These are phyloP conservation scores for Conopomorpha cramerella DNA, from an alignment of 1,140 invertebrate species.

Conservation along the genomic window DNA sequence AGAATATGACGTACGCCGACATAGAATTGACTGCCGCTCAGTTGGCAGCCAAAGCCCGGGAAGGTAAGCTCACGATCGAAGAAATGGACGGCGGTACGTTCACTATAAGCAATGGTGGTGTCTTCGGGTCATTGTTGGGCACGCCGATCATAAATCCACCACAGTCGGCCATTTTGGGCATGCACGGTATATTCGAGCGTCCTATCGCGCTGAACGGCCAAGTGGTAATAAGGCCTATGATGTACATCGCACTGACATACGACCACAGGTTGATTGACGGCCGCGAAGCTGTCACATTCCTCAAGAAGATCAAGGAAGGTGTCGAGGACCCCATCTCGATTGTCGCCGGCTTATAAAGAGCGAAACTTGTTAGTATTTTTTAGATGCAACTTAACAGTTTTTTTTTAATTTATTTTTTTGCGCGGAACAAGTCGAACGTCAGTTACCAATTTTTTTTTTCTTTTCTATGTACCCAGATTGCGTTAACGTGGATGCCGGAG, in stretches of 20 bases:
- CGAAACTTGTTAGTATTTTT: too few species aligned
- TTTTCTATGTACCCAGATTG: too few species aligned
- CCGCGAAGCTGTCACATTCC: constrained; percentile 96
- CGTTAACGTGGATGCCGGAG: too few species aligned
- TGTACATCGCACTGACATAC: constrained; percentile 98
- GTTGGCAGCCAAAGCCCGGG: constrained; percentile 92
- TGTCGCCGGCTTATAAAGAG: constrained; percentile 80
- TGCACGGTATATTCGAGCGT: constrained; percentile 97
- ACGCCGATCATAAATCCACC: constrained; percentile 99
- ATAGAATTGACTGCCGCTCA: constrained; percentile 91
- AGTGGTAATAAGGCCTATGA: constrained; percentile 98
- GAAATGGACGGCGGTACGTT: constrained; percentile 94
- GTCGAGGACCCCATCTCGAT: constrained; percentile 96
- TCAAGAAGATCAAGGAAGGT: constrained; percentile 94
- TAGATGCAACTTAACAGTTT: too few species aligned
- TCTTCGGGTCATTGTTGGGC: constrained; percentile 97
- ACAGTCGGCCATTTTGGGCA: constrained; percentile 99
- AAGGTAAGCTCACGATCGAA: constrained; percentile 89
- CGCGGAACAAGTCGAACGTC: too few species aligned
- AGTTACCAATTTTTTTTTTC: too few species aligned
- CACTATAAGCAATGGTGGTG: constrained; percentile 95
- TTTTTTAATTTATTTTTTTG: too few species aligned
- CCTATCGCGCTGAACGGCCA: constrained; percentile 95
- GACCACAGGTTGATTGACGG: constrained; percentile 99
- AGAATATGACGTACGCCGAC: constrained; percentile 95